Conservation (phyloP, 2,797 vertebrate species). For the Thripadectes ignobilis region DNA sequence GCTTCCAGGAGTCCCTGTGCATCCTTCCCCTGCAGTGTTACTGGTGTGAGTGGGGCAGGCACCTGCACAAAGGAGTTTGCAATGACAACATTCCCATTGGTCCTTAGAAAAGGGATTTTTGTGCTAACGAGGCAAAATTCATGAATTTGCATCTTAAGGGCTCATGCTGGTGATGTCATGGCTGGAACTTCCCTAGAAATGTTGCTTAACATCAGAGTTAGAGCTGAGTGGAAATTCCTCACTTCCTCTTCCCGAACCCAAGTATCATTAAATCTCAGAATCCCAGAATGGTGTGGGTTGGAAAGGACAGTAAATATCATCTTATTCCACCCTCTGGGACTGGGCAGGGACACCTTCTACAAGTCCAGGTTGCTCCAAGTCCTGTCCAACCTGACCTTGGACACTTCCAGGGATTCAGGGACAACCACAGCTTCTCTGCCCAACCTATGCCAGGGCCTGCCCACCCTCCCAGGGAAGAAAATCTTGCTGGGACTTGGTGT, state of each 20-base stretch:
- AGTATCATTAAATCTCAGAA: neutral
- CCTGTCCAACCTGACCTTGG: rapidly evolving
- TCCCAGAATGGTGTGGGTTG: neutral
- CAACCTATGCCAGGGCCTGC: neutral
- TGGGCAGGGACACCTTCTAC: neutral
- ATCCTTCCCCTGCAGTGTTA: neutral
- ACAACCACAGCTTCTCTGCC: neutral
- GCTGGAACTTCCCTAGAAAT: neutral
- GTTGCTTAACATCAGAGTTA: neutral
- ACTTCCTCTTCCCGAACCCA: constrained; percentile 10
- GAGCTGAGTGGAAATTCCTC: constrained; percentile 19
- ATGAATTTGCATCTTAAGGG: neutral
- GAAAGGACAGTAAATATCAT: neutral
- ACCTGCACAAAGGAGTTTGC: neutral
- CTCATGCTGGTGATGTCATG: neutral
- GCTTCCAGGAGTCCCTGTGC: neutral
- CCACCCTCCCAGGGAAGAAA: neutral
- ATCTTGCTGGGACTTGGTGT: neutral
- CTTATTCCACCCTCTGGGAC: neutral
- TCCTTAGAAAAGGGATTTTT: neutral
- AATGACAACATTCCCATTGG: neutral
- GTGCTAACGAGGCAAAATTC: neutral
- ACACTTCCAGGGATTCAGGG: neutral
- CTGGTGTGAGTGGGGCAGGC: neutral
- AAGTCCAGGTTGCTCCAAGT: rapidly evolving